Evolutionary conservation across 1,140 invertebrate genomes (phyloP).

Genomic region (Drosophila albomicans): DNA sequence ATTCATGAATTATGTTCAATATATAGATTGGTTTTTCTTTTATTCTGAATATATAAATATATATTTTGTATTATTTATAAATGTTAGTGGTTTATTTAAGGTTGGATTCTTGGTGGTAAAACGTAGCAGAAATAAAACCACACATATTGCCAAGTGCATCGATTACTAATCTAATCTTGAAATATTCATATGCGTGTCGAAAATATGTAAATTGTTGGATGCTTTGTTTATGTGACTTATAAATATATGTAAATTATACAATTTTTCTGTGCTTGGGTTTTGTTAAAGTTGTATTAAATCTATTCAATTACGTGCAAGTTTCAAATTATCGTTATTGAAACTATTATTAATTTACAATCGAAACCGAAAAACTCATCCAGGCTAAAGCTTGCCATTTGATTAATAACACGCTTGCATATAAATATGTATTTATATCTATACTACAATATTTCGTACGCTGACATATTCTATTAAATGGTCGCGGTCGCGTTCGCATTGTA

Average conservation of each 20-base stretch:
- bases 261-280: slow-evolving; percentile 26
- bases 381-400: slow-evolving; percentile 10
- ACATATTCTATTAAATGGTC: slow-evolving; percentile 15
- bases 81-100: slow-evolving; percentile 39
- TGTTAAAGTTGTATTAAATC: slow-evolving; percentile 18
- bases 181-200: slow-evolving; percentile 20
- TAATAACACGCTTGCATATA: slow-evolving; percentile 20
- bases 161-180: slow-evolving; percentile 48
- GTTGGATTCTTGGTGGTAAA: slow-evolving; percentile 53
- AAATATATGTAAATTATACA: slow-evolving; percentile 35
- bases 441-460: slow-evolving; percentile 23
- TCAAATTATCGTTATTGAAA: slow-evolving; percentile 25
- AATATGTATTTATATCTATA: slow-evolving; percentile 21
- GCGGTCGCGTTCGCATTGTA: neutral
- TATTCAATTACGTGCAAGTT: slow-evolving; percentile 11
- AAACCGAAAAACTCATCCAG: slow-evolving; percentile 63
- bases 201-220: slow-evolving; percentile 1
- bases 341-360: slow-evolving; percentile 72
- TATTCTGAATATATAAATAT: slow-evolving; percentile 47
- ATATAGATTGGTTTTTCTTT: neutral
- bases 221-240: neutral
- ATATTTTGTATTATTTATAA: slow-evolving; percentile 24
- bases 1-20: slow-evolving; percentile 40
- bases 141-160: slow-evolving; percentile 28
- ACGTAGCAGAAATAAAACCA: slow-evolving; percentile 37